These are phyloP conservation scores for Phyllotreta cruciferae DNA, from an alignment of 2,888 invertebrate species.

Conservation along the genomic window DNA sequence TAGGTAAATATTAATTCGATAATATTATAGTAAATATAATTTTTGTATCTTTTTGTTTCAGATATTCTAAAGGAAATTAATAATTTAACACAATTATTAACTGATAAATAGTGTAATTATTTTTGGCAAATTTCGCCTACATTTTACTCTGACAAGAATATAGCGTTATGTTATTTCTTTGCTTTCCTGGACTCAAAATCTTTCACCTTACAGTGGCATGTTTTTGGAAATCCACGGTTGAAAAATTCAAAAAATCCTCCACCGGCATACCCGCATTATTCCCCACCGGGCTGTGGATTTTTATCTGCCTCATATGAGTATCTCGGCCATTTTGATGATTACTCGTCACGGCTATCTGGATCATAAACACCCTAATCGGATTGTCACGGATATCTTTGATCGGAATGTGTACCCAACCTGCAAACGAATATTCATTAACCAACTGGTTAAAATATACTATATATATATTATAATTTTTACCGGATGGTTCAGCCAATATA, in stretches of 20 bases:
- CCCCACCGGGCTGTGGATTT: constrained; percentile 88
- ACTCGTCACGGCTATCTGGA: constrained; percentile 94
- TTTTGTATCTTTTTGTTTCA: no score
- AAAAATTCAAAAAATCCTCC: constrained; percentile 78
- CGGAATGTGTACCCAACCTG: constrained; percentile 95
- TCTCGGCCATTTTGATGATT: constrained; percentile 99
- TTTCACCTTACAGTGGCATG: constrained; percentile 79
- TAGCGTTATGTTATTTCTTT: no score
- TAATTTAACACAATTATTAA: no score
- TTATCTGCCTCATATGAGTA: constrained; percentile 96
- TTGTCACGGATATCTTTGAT: constrained; percentile 87
- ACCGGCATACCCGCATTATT: constrained; percentile 67
- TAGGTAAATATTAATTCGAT: no score
- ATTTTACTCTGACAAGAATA: no score
- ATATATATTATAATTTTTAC: no score
- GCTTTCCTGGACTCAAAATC: no score
- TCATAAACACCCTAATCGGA: constrained; percentile 93
- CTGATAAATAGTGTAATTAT: no score
- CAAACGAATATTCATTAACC: constrained; percentile 38
- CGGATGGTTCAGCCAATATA: constrained; percentile 90
- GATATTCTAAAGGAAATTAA: no score
- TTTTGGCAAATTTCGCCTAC: no score
- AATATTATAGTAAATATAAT: no score
- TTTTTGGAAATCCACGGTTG: constrained; percentile 82
- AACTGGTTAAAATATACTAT: no score